Evolutionary conservation across 2,113 vertebrate genomes (phyloP).

Genomic region (Melospiza melodia): DNA sequence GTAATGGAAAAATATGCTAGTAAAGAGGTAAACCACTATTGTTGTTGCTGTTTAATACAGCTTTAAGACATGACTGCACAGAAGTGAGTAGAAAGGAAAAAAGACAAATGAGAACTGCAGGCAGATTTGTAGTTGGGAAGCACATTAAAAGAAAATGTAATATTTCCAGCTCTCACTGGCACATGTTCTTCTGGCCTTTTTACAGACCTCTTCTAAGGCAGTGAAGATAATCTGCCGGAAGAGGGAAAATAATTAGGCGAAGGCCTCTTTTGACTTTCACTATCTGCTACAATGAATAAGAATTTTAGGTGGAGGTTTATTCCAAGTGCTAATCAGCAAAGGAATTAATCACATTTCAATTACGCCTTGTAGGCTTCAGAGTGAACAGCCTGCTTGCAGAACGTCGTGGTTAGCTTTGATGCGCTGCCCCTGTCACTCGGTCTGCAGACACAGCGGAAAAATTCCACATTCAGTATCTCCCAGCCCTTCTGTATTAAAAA

Average conservation of each 20-base stretch:
- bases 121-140: neutral
- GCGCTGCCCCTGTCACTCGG: fast-evolving
- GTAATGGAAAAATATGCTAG: neutral
- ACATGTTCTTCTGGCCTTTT: slow-evolving; percentile 24
- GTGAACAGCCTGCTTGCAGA: neutral
- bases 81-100: neutral
- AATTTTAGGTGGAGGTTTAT: slow-evolving; percentile 39
- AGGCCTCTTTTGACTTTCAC: slow-evolving; percentile 27
- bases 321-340: slow-evolving; percentile 8
- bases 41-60: neutral
- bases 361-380: slow-evolving; percentile 29
- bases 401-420: neutral
- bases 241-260: slow-evolving; percentile 51
- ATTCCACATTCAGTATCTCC: neutral
- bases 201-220: slow-evolving; percentile 35
- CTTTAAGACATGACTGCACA: neutral
- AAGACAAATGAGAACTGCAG: neutral
- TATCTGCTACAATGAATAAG: neutral
- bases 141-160: slow-evolving; percentile 45
- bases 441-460: neutral
- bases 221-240: slow-evolving; percentile 23
- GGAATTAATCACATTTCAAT: slow-evolving; percentile 63
- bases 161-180: slow-evolving; percentile 4
- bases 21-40: neutral
- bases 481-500: neutral